phyloP scores from a whole-genome alignment of 1,140 invertebrate genomes.

The Drosophila subobscura region DNA sequence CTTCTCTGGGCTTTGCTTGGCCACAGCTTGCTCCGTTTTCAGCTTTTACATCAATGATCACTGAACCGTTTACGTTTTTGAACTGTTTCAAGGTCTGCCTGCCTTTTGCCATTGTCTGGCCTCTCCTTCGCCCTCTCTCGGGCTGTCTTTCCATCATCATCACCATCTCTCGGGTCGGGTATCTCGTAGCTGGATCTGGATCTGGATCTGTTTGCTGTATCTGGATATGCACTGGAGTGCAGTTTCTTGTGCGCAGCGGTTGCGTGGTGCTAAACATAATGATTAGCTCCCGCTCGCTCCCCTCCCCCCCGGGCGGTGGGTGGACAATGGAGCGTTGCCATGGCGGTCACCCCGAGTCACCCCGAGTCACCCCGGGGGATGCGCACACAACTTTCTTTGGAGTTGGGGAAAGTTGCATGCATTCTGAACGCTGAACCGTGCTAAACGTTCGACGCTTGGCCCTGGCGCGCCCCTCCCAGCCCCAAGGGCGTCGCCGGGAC shows the following conservation, averaged over 20 bases:
- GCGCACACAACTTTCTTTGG: constrained; percentile 31
- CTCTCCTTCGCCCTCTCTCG: background rate
- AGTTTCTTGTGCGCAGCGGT: constrained; percentile 29
- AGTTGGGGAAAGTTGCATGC: constrained; percentile 39
- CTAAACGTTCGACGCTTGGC: constrained; percentile 52
- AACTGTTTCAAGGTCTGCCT: constrained; percentile 83
- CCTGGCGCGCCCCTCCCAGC: constrained; percentile 5
- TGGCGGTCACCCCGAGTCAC: constrained; percentile 15
- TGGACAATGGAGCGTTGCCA: too few relatives aligned
- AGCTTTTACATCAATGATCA: constrained; percentile 82
- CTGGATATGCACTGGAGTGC: constrained; percentile 22
- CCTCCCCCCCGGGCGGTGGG: background rate
- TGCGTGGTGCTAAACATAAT: constrained; percentile 13
- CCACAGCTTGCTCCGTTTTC: constrained; percentile 47
- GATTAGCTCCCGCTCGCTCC: constrained; percentile 5
- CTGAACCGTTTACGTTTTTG: constrained; percentile 83
- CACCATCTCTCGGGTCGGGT: background rate
- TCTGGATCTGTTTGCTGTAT: constrained; percentile 7
- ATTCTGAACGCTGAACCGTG: constrained; percentile 34
- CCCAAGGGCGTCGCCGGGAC: too few relatives aligned
- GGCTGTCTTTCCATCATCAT: too few relatives aligned
- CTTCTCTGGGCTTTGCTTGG: constrained; percentile 31
- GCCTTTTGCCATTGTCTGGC: constrained; percentile 49
- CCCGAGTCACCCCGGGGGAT: constrained; percentile 10
- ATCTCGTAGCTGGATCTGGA: constrained; percentile 8